Conservation (phyloP, 2,888 invertebrate genomes). For the Cataglyphis rosenhaueri region DNA sequence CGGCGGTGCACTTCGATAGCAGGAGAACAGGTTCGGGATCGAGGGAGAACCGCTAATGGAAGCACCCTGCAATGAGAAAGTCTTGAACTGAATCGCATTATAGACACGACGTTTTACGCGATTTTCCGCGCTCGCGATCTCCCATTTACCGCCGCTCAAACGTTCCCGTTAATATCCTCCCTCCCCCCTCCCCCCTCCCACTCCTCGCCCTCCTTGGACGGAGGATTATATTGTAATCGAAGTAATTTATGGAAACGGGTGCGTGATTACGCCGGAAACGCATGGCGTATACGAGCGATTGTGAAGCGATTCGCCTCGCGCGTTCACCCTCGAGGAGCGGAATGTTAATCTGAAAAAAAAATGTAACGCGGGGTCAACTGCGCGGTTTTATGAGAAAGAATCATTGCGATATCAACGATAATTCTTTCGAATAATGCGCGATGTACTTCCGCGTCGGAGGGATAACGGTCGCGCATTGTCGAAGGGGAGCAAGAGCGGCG, state of each 20-base stretch:
- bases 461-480: background rate
- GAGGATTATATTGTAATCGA: constrained; percentile 71
- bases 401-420: constrained; percentile 38
- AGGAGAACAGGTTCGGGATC: constrained; percentile 10
- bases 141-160: constrained; percentile 50
- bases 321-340: constrained; percentile 24
- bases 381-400: constrained; percentile 45
- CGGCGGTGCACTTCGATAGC: constrained; percentile 26
- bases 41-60: constrained; percentile 66
- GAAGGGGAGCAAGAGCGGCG: constrained; percentile 37
- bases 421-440: constrained; percentile 39
- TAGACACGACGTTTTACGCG: constrained; percentile 44
- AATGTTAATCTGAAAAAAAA: constrained; percentile 39
- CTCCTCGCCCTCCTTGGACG: background rate
- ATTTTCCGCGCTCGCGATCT: constrained; percentile 55
- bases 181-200: background rate
- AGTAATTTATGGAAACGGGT: constrained; percentile 65
- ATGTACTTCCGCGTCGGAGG: constrained; percentile 35
- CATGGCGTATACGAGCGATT: constrained; percentile 31
- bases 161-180: constrained; percentile 61
- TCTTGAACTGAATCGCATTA: constrained; percentile 70
- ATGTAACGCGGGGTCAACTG: constrained; percentile 25
- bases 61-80: constrained; percentile 74
- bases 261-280: constrained; percentile 51
- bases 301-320: constrained; percentile 23